Evolutionary conservation across 2,797 vertebrate genomes (phyloP).

Genomic region (Champsocephalus esox): DNA sequence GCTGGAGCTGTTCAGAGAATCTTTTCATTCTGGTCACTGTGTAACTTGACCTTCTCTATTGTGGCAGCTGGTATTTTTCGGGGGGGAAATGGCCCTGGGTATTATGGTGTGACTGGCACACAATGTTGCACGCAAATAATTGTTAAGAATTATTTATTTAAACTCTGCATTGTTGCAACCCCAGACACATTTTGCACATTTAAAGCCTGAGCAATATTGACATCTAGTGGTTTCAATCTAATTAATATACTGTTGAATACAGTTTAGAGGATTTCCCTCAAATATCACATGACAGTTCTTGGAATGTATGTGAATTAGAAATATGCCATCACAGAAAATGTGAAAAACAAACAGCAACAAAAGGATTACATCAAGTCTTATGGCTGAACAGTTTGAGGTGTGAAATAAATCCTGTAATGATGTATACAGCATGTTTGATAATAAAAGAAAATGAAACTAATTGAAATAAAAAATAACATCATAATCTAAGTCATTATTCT

Average conservation of each 20-base stretch:
- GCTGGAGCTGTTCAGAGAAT: conserved; percentile 35
- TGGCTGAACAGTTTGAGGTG: background rate
- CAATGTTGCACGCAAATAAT: conserved; percentile 16
- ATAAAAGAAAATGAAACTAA: background rate
- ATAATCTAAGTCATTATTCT: background rate
- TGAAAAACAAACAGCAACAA: background rate
- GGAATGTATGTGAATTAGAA: too few relatives aligned
- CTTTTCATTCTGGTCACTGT: conserved; percentile 64
- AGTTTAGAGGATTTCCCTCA: conserved; percentile 2
- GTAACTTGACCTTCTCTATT: conserved; percentile 64
- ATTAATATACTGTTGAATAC: conserved; percentile 1
- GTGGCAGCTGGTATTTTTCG: conserved; percentile 53
- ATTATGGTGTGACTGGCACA: conserved; percentile 45
- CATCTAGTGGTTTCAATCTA: conserved; percentile 62
- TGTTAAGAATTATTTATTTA: conserved; percentile 29
- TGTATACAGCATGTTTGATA: background rate
- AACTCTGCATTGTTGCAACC: conserved; percentile 13
- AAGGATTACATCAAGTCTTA: background rate
- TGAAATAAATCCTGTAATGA: background rate
- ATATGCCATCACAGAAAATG: too few relatives aligned
- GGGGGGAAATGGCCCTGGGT: conserved; percentile 54
- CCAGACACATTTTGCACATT: conserved; percentile 3
- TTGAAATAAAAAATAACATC: background rate
- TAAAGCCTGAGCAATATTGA: conserved; percentile 66
- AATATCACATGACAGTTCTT: background rate